These are phyloP conservation scores for Pavo muticus DNA, from an alignment of 2,113 vertebrate species.

Conservation along the genomic window DNA sequence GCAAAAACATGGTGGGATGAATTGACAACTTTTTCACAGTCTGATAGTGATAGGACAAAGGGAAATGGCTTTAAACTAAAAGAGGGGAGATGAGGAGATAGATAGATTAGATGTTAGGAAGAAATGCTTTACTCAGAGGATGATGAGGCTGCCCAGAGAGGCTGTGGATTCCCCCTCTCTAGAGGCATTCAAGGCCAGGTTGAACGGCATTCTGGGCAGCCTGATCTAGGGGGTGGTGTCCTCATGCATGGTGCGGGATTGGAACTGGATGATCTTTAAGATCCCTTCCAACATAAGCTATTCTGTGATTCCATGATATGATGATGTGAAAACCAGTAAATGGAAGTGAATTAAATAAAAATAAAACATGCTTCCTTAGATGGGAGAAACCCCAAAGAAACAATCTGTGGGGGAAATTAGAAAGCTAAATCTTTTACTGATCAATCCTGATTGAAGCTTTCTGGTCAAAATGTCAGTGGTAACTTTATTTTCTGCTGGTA, in stretches of 20 bases:
- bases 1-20: too few species aligned
- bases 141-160: not conserved
- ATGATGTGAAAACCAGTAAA: not conserved
- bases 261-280: not conserved
- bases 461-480: constrained; percentile 74
- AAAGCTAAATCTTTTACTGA: constrained; percentile 45
- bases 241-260: not conserved
- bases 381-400: constrained; percentile 1
- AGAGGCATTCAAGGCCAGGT: not conserved
- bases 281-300: not conserved
- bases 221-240: not conserved
- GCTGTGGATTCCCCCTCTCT: not conserved
- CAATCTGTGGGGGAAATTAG: not conserved
- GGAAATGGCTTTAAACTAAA: too few species aligned
- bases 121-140: not conserved
- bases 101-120: not conserved
- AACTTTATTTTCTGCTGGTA: constrained; percentile 76
- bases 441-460: constrained; percentile 51
- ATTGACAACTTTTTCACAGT: not conserved
- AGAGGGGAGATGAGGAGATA: too few species aligned
- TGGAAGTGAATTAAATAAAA: constrained; percentile 33
- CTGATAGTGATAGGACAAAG: too few species aligned
- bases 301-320: not conserved
- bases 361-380: not conserved
- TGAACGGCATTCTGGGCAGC: not conserved